These are phyloP conservation scores for Zhuqinia jingwanae DNA, from an alignment of 2,888 invertebrate species.

Conservation along the genomic window DNA sequence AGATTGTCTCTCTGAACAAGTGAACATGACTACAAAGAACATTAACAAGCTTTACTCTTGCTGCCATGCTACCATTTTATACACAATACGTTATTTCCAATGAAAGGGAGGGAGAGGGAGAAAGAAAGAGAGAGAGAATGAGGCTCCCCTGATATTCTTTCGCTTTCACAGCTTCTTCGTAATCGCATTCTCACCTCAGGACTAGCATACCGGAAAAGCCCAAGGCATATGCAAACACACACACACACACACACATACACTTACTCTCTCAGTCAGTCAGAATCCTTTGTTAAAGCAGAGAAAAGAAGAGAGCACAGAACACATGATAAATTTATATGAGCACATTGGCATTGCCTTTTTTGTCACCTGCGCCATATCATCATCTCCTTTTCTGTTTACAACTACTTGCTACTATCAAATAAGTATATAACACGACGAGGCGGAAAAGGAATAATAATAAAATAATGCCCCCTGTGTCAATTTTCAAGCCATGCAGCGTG, in stretches of 20 bases:
- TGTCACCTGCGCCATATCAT: background rate
- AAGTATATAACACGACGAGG: constrained; percentile 4
- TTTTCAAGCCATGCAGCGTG: constrained; percentile 54
- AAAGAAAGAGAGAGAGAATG: background rate
- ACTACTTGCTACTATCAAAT: too few species aligned
- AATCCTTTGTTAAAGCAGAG: too few species aligned
- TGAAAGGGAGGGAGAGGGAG: background rate
- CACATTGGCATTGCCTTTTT: background rate
- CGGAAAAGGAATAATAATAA: constrained; percentile 3
- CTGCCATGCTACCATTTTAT: constrained; percentile 34
- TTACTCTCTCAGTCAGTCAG: background rate
- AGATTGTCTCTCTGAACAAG: background rate
- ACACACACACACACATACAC: background rate
- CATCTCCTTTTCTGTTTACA: background rate
- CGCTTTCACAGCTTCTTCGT: constrained; percentile 8
- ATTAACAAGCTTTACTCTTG: background rate
- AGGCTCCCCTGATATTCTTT: background rate
- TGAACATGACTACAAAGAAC: constrained; percentile 13
- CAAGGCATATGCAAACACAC: constrained; percentile 20
- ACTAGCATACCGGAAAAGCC: constrained; percentile 36
- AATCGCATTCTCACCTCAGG: constrained; percentile 51
- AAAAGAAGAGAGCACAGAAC: too few species aligned
- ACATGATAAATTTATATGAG: constrained; percentile 29
- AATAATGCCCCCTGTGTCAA: constrained; percentile 13
- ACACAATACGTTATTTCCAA: background rate